These are phyloP conservation scores for Drosophila mimetica DNA, from an alignment of 2,888 invertebrate species.

Conservation along the genomic window DNA sequence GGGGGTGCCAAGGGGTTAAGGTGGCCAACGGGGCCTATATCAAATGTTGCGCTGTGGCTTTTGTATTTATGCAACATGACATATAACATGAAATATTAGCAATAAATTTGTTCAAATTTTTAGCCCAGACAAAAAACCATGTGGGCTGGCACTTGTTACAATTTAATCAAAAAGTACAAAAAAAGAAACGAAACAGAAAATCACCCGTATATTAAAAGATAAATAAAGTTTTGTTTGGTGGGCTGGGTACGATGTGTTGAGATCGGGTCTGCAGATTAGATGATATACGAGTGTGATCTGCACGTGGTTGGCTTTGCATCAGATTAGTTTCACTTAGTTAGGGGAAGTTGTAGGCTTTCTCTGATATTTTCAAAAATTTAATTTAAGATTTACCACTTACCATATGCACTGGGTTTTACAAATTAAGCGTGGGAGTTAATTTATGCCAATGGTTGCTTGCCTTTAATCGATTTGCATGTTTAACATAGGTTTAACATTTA, in stretches of 20 bases:
- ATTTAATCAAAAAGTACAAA: slow-evolving; percentile 70
- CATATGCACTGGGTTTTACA: slow-evolving; percentile 1
- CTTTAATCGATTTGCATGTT: slow-evolving; percentile 36
- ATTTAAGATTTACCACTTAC: slow-evolving; percentile 1
- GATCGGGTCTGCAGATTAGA: slow-evolving; percentile 56
- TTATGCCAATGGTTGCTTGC: slow-evolving; percentile 12
- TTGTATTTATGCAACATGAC: slow-evolving; percentile 79
- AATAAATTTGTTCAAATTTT: slow-evolving; percentile 75
- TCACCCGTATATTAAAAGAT: slow-evolving; percentile 29
- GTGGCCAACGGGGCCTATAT: slow-evolving; percentile 29
- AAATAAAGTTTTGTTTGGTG: slow-evolving; percentile 43
- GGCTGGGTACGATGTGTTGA: slow-evolving; percentile 67
- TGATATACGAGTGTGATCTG: slow-evolving; percentile 40
- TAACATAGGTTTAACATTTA: slow-evolving; percentile 20
- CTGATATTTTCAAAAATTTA: slow-evolving; percentile 2
- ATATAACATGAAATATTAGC: slow-evolving; percentile 77
- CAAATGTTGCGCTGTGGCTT: slow-evolving; percentile 54
- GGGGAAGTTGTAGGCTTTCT: slow-evolving; percentile 17
- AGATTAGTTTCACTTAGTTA: neutral
- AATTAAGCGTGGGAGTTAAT: slow-evolving; percentile 21
- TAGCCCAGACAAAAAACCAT: slow-evolving; percentile 57
- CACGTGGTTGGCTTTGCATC: slow-evolving; percentile 23
- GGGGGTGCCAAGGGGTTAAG: slow-evolving; percentile 6
- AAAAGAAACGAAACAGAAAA: slow-evolving; percentile 7
- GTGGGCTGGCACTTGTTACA: slow-evolving; percentile 79